Conservation (phyloP, 92 coral and sea anemone genomes). For the Porites lobata region DNA sequence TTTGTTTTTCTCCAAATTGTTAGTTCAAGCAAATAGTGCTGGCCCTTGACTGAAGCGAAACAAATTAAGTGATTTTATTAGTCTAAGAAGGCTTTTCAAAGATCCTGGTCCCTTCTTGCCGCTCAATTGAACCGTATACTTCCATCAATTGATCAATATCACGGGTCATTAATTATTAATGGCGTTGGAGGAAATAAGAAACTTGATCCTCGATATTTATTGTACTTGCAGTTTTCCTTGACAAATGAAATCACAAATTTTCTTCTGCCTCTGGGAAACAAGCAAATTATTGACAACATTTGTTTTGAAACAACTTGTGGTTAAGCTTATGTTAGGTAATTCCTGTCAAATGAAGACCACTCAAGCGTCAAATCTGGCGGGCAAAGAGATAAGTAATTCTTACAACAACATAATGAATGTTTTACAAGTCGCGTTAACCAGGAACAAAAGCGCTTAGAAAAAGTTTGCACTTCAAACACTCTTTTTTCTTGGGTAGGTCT, state of each 20-base stretch:
- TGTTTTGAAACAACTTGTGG: slow-evolving; percentile 15
- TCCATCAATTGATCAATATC: neutral
- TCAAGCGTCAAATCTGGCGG: slow-evolving; percentile 21
- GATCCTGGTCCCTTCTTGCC: neutral
- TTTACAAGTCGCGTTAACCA: slow-evolving; percentile 11
- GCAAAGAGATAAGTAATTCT: slow-evolving; percentile 41
- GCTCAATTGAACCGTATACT: neutral
- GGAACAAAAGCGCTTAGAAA: slow-evolving; percentile 29
- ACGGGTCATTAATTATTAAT: slow-evolving; percentile 17
- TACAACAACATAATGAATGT: slow-evolving; percentile 31
- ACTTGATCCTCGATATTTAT: neutral
- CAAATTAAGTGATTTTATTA: neutral
- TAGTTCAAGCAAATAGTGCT: neutral
- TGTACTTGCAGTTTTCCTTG: neutral
- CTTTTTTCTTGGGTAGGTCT: neutral
- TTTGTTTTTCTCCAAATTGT: neutral
- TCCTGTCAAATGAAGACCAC: slow-evolving; percentile 1
- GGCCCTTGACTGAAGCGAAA: neutral
- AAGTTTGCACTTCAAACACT: neutral
- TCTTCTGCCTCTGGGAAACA: slow-evolving; percentile 3
- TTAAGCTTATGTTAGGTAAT: slow-evolving; percentile 22
- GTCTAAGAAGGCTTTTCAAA: neutral
- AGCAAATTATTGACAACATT: slow-evolving; percentile 4
- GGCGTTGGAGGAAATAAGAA: neutral
- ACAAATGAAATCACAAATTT: neutral